A percentile compares a stretch with the other conserved stretches of the same genome.
These are phyloP conservation scores for Dione juno DNA, from an alignment of 2,888 invertebrate species.

Conservation along the genomic window DNA sequence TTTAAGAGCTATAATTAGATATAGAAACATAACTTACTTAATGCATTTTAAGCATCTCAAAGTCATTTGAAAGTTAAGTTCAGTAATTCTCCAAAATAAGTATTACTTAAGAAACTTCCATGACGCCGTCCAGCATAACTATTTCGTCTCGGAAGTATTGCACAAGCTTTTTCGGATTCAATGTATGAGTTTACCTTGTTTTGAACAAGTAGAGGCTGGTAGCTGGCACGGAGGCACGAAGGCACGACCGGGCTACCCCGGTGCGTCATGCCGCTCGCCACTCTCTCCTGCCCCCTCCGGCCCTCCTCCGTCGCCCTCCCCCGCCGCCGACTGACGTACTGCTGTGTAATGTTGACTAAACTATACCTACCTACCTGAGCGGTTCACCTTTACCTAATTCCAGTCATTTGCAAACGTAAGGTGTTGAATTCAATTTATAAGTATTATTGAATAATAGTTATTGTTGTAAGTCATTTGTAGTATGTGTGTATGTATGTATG, in stretches of 20 bases:
- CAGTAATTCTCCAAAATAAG: neutral
- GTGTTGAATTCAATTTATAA: neutral
- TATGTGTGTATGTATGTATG: too few relatives aligned
- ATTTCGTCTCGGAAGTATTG: neutral
- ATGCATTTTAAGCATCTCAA: neutral
- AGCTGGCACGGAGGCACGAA: neutral
- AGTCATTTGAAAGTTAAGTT: constrained; percentile 2
- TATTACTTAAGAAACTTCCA: neutral
- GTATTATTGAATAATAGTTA: neutral
- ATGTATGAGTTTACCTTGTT: neutral
- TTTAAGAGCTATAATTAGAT: too few relatives aligned
- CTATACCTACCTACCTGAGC: neutral
- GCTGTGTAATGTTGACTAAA: constrained; percentile 32
- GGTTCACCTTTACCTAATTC: constrained; percentile 11
- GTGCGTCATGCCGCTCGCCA: constrained; percentile 24
- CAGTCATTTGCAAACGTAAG: neutral
- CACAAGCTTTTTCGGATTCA: neutral
- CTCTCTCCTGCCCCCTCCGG: constrained; percentile 4
- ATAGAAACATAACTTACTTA: too few relatives aligned
- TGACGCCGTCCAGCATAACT: neutral
- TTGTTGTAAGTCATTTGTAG: neutral
- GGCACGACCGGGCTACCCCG: constrained; percentile 34
- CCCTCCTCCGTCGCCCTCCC: neutral
- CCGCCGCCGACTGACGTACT: neutral
- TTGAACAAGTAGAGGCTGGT: neutral